Evolutionary conservation across 1,140 invertebrate genomes (phyloP).

Genomic region (Lepidurus apus): DNA sequence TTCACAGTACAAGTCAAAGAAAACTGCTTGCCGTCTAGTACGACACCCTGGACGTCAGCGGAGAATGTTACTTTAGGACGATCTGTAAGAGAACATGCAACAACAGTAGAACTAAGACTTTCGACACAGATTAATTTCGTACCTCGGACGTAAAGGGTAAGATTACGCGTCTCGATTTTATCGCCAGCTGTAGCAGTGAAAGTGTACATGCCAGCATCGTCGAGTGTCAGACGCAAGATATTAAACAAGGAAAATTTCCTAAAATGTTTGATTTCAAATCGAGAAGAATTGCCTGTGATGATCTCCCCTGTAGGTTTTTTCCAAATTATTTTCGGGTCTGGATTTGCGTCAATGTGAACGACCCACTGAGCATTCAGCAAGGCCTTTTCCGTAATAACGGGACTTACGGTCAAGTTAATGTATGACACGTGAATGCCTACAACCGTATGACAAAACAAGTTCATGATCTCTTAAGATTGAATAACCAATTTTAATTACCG

Average conservation of each 20-base stretch:
- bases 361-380: slow-evolving; percentile 24
- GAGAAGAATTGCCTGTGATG: neutral
- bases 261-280: slow-evolving; percentile 18
- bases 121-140: neutral
- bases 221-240: slow-evolving; percentile 16
- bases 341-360: slow-evolving; percentile 25
- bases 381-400: neutral
- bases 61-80: slow-evolving; percentile 4
- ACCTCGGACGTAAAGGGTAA: slow-evolving; percentile 28
- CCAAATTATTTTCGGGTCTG: slow-evolving; percentile 27
- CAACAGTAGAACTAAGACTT: neutral
- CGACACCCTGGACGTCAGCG: neutral
- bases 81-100: neutral
- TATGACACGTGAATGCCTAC: slow-evolving; percentile 3
- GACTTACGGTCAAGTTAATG: slow-evolving; percentile 12
- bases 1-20: neutral
- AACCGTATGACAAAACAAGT: no score
- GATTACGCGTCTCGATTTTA: neutral
- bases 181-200: neutral
- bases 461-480: neutral
- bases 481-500: neutral
- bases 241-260: neutral
- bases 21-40: neutral
- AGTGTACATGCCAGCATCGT: slow-evolving; percentile 28
- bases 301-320: slow-evolving; percentile 24